Evolutionary conservation across 2,888 invertebrate genomes (phyloP), one percentile per base, ranked within the genome.

Genomic region (Glaucopsyche alexis): DNA sequence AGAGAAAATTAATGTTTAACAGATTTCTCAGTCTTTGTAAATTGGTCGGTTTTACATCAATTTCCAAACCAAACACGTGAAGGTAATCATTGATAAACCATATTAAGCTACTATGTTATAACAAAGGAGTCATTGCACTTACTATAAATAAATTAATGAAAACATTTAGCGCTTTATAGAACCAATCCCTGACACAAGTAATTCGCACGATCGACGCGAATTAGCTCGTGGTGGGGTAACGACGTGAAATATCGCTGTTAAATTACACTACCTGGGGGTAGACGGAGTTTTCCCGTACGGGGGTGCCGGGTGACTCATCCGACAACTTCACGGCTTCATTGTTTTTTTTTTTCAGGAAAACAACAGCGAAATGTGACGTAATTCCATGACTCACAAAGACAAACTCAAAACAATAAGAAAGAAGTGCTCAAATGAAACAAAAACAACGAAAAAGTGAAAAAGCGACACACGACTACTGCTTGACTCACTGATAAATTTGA

Each of bases 401-500:
- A 29, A 29, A 29, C 29, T 29, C 8, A 9, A 69, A 67, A 67
- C 13, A 49, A 19, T 14, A 47, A 49, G 49, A 69, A 29, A 69
- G 29, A 65, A 69, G 60, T 47, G 49, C 14, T 49, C 19, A 13
- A 69, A 19, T 55, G 13, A 65, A 65, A 42, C 42, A 69, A 69
- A 69, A 49, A 16, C 14, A 65, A 65, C 38, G 38, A 42, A 67
- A 42, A 9, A 7, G 45, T 64, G 64, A 64, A 42, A 65, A 42
- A 66, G 60, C 60, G 29, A 29, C 29, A 55, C 55, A 60, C 60
- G 47, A 73, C 72, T 16, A 72, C 47, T 73, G 73, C 71, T 78
- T 94, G 42, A 97, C 97, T 97, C 95, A 97, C 97, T 96, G 93
- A 97, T 97, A 87, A 97, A 97, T 94, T 97, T 97, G 77, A 97